phyloP scores from a whole-genome alignment of 1,140 invertebrate species.

The Drosophila grimshawi region DNA sequence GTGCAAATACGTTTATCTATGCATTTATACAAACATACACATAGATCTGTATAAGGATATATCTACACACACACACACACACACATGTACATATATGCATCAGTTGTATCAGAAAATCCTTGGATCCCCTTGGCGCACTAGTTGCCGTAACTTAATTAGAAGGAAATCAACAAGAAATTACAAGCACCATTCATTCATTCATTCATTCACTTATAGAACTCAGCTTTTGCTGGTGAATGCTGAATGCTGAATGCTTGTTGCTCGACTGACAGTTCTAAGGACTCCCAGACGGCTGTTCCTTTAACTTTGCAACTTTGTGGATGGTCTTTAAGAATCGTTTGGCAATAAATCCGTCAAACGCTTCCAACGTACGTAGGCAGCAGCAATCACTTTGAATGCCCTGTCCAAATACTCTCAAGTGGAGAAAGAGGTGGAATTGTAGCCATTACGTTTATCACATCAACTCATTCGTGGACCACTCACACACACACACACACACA shows the following conservation, averaged over 20 bases:
- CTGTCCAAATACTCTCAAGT: constrained; percentile 4
- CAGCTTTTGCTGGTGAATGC: not conserved
- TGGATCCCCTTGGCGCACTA: constrained; percentile 31
- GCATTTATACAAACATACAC: not conserved
- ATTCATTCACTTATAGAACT: constrained; percentile 6
- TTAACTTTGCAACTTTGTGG: constrained; percentile 17
- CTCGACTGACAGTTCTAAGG: not conserved
- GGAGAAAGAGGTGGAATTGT: constrained; percentile 22
- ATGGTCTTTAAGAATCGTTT: constrained; percentile 22
- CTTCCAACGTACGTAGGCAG: constrained; percentile 15
- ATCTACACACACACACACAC: not conserved
- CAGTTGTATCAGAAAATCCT: not conserved
- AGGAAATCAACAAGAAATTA: constrained; percentile 72
- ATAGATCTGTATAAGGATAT: not conserved
- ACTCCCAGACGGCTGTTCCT: not conserved
- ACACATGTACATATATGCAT: not conserved
- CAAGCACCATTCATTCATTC: constrained; percentile 65
- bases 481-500: constrained; percentile 26
- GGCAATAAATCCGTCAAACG: constrained; percentile 48
- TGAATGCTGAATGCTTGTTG: no score
- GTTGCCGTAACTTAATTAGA: constrained; percentile 72
- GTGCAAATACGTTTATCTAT: not conserved
- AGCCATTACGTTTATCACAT: constrained; percentile 74
- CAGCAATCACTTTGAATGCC: constrained; percentile 75
- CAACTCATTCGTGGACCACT: constrained; percentile 29